Base-by-base conservation (phyloP, 2,113 vertebrate species). In the Rhinolophus sinicus region DNA sequence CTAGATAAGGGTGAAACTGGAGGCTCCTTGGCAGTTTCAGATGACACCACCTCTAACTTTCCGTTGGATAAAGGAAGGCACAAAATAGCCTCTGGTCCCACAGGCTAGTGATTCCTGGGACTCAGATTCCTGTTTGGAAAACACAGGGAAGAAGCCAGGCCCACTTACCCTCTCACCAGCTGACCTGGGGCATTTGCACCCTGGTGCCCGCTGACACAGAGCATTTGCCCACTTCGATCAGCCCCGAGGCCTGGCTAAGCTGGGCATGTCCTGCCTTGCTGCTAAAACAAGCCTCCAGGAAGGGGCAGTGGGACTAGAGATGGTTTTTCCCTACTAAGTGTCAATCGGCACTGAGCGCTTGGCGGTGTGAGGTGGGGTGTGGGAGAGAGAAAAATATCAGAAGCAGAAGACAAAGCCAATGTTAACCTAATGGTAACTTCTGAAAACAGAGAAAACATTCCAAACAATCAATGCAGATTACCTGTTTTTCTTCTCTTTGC, bases 11-110 rank as follows among this genome's bases (percentile, higher is more conserved):
- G 89, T 97, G 97, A 97, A 94, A 97, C 64, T 0, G 0, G 95
- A 97, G 93, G 92, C 93, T 91, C 78, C 58, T 69, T 89, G 95
- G 96, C 64, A 75, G 96, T 96, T 91, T 97, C 96, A 90, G 90
- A 89, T 97, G 86, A 94, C 96, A 97, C 91, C 88, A 75, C 89
- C 93, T 94, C 88, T 93, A 77, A 95, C 56, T 98, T 97, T 95
- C 97, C 97, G 93, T 67, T 96, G 97, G 97, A 94, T 94, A 91
- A 86, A 64, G 1, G 75, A 67, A 89, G 77, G 85, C 97, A 95
- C 18, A 6, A 97, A 98, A 96, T 94, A 97, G 80, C 85, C 69
- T 93, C 75, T 88, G 70, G 87, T 80, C 72, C 50, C 1, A 47
- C 0, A 95, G 90, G 65, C 60, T 50, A 50, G 76, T 67, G 96